Percentiles rank a stretch among this genome's conserved stretches.
Evolutionary conservation across 2,888 invertebrate species (phyloP).

Genomic region (Chrysolina haemoptera): DNA sequence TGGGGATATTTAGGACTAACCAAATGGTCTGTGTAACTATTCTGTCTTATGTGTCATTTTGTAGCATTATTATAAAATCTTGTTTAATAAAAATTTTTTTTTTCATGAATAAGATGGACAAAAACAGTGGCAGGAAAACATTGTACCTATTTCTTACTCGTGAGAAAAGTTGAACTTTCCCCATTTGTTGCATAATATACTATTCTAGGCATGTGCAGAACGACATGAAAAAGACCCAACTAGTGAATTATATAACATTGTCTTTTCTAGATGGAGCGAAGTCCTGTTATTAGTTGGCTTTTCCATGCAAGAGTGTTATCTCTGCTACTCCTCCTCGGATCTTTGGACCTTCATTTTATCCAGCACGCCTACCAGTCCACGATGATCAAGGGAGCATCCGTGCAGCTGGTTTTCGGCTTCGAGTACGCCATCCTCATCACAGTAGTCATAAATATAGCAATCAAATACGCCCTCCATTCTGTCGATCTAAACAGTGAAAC

Average conservation of each 20-base stretch:
- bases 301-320: constrained; percentile 95
- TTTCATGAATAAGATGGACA: too few species aligned
- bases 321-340: constrained; percentile 84
- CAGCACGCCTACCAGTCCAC: constrained; percentile 95
- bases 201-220: too few species aligned
- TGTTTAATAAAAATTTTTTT: too few species aligned
- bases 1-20: too few species aligned
- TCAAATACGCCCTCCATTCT: constrained; percentile 92
- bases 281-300: constrained; percentile 94
- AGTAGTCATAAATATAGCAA: constrained; percentile 91
- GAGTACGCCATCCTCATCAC: constrained; percentile 98
- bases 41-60: too few species aligned
- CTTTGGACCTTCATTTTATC: constrained; percentile 90
- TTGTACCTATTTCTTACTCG: too few species aligned
- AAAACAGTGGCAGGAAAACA: too few species aligned
- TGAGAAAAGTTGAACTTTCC: too few species aligned
- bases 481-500: constrained; percentile 93
- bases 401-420: constrained; percentile 99
- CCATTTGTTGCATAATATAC: too few species aligned
- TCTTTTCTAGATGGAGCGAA: constrained; percentile 93
- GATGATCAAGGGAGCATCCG: constrained; percentile 93
- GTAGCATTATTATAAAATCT: too few species aligned
- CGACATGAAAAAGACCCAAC: too few species aligned
- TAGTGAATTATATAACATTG: not conserved
- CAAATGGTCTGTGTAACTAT: too few species aligned